Evolutionary conservation across 2,888 invertebrate genomes (phyloP).

Genomic region (Zelleria hepariella): DNA sequence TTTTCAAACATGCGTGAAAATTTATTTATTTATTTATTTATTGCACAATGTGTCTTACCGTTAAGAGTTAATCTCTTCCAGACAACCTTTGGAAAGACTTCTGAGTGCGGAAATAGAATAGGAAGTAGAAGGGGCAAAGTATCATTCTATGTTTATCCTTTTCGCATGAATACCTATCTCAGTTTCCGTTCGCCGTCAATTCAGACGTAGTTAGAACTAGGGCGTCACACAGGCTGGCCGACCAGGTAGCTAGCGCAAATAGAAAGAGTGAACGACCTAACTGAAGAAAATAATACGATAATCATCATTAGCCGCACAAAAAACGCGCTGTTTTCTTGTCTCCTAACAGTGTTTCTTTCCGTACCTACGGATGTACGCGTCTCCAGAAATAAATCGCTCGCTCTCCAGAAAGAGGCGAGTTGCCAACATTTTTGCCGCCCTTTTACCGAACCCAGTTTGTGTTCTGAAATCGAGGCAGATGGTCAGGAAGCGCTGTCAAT

Average conservation of each 20-base stretch:
- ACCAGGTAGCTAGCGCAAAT: background rate
- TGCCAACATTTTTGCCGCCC: constrained; percentile 53
- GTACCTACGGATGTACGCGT: constrained; percentile 12
- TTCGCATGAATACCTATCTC: no score
- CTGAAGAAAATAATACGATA: background rate
- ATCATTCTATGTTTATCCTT: background rate
- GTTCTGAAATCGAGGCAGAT: constrained; percentile 38
- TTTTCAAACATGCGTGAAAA: no score
- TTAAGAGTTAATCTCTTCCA: no score
- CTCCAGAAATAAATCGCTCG: constrained; percentile 69
- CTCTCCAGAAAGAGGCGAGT: constrained; percentile 42
- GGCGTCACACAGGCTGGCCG: background rate
- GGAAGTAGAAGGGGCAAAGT: background rate
- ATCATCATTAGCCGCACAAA: background rate
- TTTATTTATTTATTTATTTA: no score
- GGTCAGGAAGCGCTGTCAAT: constrained; percentile 30
- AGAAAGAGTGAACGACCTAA: background rate
- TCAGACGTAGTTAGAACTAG: background rate
- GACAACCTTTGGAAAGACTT: no score
- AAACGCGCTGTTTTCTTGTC: background rate
- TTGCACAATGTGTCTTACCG: no score
- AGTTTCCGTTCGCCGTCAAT: background rate
- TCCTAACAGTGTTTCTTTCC: background rate
- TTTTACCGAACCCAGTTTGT: constrained; percentile 44
- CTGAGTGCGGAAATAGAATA: no score